Base-by-base conservation (phyloP, 2,888 invertebrate species). In the Adelphocoris suturalis region DNA sequence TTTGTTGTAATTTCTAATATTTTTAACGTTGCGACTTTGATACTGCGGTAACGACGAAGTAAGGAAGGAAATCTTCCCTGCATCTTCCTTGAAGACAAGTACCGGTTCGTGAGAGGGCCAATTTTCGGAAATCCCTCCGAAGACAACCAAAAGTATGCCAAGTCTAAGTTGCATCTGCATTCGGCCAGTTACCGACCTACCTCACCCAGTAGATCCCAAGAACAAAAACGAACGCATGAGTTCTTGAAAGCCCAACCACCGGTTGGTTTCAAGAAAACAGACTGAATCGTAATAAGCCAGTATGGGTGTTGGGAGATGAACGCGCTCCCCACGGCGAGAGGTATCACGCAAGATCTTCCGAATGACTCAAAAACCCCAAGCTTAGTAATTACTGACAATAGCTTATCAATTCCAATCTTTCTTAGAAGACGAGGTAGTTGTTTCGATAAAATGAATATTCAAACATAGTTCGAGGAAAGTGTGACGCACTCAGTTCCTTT, bases 381-480 rank as follows among this genome's bases (percentile, higher is more conserved):
- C 68, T 68, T 68, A 68, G 27, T 68, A 23, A 68, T 68, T 68
- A 68, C 68, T 68, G 68, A 68, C 68, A 68, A 7, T 23, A 68
- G 23, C 68, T 68, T 27, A 68, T 68, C 68, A 27, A 68, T 68
- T 68, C 68, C 12, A 68, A 68, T 23, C 23, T 68, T 68, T 68
- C 68, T 68, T 68, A 13, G 68, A 68, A 68, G 68, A 68, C 23
- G n/a, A 5, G 68, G 68, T 23, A 11, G 68, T 23, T 19, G 68
- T 68, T 23, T 9, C 0, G 68, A 68, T 19, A 68, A 37, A 5
- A 68, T 68, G 68, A 68, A 68, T 68, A 68, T 68, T 23, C 68
- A 68, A 68, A 23, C 23, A 23, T 7, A 19, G 9, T 23, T 23
- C 19, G 11, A 68, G 19, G 27, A 68, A 68, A 68, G 68, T 68